Evolutionary conservation across 1,140 invertebrate species (phyloP).

Genomic region (Sesamia nonagrioides): DNA sequence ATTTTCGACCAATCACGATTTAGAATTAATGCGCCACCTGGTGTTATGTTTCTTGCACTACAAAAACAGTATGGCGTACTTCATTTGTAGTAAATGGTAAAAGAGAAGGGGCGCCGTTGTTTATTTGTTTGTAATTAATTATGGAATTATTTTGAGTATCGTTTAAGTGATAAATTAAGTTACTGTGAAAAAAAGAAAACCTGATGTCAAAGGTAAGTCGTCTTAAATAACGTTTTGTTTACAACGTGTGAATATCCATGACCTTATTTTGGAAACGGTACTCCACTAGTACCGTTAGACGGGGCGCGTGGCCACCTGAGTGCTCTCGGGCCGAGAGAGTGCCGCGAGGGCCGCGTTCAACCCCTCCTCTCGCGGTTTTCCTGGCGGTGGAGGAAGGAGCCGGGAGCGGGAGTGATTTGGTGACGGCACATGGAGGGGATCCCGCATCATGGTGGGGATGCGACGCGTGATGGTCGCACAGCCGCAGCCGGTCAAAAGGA

Average conservation of each 20-base stretch:
- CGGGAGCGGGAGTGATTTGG: constrained; percentile 87
- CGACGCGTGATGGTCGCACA: constrained; percentile 83
- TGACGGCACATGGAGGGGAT: constrained; percentile 85
- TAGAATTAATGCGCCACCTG: constrained; percentile 73
- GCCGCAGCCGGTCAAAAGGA: constrained; percentile 73
- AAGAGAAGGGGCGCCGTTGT: constrained; percentile 71
- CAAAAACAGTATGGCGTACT: constrained; percentile 84
- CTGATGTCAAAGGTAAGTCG: constrained; percentile 64
- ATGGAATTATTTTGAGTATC: constrained; percentile 52
- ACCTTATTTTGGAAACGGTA: constrained; percentile 86
- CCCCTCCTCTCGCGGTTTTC: constrained; percentile 86
- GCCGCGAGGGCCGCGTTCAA: constrained; percentile 79
- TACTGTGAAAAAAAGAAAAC: constrained; percentile 35
- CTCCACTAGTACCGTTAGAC: constrained; percentile 80
- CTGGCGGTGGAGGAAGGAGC: constrained; percentile 84
- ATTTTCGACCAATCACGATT: constrained; percentile 57
- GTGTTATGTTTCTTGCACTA: constrained; percentile 68
- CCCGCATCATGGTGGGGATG: constrained; percentile 86
- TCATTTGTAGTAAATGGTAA: constrained; percentile 78
- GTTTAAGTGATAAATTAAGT: constrained; percentile 4
- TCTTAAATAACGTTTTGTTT: constrained; percentile 62
- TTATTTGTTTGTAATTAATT: constrained; percentile 65
- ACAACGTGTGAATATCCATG: constrained; percentile 81
- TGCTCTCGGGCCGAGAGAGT: constrained; percentile 68
- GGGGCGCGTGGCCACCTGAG: constrained; percentile 82